Conservation (phyloP, 2,888 invertebrate genomes). For the Agriopis marginaria region DNA sequence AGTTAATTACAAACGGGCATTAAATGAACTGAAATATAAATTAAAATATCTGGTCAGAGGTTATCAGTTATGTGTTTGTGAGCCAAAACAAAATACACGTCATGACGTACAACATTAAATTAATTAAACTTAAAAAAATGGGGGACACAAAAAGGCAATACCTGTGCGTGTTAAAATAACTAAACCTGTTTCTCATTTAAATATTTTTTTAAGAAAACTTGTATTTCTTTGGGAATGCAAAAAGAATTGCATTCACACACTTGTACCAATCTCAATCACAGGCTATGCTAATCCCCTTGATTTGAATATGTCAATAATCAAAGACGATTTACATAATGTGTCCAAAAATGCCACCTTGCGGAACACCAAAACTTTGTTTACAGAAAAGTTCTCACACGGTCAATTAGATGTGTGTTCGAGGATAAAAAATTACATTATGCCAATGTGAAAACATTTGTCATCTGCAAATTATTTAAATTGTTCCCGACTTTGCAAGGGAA, state of each 20-base stretch:
- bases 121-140: no score
- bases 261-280: slow-evolving; percentile 48
- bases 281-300: slow-evolving; percentile 52
- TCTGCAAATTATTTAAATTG: slow-evolving; percentile 79
- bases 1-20: slow-evolving; percentile 52
- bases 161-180: slow-evolving; percentile 7
- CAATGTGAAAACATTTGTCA: slow-evolving; percentile 73
- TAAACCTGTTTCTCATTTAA: slow-evolving; percentile 40
- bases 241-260: slow-evolving; percentile 69
- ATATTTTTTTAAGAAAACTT: slow-evolving; percentile 40
- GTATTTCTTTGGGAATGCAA: slow-evolving; percentile 64
- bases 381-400: slow-evolving; percentile 67
- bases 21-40: no score
- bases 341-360: slow-evolving; percentile 46
- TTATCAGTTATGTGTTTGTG: no score
- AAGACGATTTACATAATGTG: slow-evolving; percentile 58
- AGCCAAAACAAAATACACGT: neutral
- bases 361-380: slow-evolving; percentile 51
- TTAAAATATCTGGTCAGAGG: no score
- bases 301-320: slow-evolving; percentile 70
- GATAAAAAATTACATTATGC: slow-evolving; percentile 67
- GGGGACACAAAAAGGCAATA: neutral
- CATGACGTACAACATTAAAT: neutral
- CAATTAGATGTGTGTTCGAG: slow-evolving; percentile 71
- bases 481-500: slow-evolving; percentile 59